Base-by-base conservation (phyloP, 2,797 vertebrate genomes). In the Esox masquinongy region DNA sequence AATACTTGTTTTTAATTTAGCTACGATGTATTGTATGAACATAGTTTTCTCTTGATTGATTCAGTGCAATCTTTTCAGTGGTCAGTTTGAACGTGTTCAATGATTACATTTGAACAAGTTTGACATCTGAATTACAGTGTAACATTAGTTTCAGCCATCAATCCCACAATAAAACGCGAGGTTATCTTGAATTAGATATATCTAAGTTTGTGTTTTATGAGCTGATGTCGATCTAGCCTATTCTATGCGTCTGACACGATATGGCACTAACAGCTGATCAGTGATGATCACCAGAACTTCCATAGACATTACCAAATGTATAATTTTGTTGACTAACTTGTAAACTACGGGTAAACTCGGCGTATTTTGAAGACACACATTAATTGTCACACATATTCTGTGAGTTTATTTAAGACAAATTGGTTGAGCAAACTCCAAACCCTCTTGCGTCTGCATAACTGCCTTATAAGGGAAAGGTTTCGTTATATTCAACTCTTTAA, bases 1-100 rank as follows among this genome's bases (percentile, higher is more conserved):
- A 80, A 79, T 75, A 43, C 5, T 47, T 82, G 79, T 69, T 86
- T 86, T 85, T 80, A 87, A 90, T 93, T 92, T 87, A 81, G 75
- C 79, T 81, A 73, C 17, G 53, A 1, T 59, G 22, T 82, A 85
- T 59, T 59, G 22, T 81, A 85, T 59, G 63, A 72, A 85, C 81
- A 49, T 74, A 7, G 43, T 63, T 70, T 75, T 8, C 34, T 31
- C 66, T 61, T 39, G 17, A 50, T 22, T 68, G 24, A 59, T 84
- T 74, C 11, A n/a, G 53, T 56, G 16, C 19, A 22, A 19, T 56
- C 8, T 53, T 53, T 53, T 19, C 6, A 19, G 7, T 56, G 3
- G n/a, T 56, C n/a, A 56, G n/a, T 22, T 56, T 4, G 19, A 22
- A 56, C 8, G 53, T 56, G 53, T 56, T 56, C 19, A 56, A 17